phyloP scores from a whole-genome alignment of 2,888 invertebrate species.

The Chironomus riparius region DNA sequence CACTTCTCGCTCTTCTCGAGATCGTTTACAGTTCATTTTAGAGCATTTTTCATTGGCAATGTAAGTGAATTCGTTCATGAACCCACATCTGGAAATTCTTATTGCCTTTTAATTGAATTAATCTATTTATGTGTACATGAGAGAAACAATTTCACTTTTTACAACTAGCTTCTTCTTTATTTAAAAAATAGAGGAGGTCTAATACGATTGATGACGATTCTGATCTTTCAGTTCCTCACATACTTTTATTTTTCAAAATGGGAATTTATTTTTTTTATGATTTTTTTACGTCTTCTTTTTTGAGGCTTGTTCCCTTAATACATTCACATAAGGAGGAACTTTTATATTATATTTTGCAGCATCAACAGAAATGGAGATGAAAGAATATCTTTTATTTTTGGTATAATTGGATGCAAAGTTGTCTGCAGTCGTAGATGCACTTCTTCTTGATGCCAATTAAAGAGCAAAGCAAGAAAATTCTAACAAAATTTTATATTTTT shows the following conservation, averaged over 20 bases:
- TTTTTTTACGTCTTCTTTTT: background rate
- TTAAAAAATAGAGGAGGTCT: background rate
- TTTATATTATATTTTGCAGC: too few species aligned
- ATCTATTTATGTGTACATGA: background rate
- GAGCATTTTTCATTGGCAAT: too few species aligned
- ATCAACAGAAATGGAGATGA: too few species aligned
- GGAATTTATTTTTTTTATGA: background rate
- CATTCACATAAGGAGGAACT: background rate
- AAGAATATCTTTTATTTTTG: too few species aligned
- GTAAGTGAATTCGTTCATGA: background rate
- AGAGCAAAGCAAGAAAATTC: background rate
- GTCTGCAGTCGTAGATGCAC: background rate
- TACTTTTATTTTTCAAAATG: too few species aligned
- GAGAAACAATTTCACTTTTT: background rate
- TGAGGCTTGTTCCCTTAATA: background rate
- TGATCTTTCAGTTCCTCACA: too few species aligned
- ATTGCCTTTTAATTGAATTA: constrained; percentile 13
- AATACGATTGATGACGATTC: too few species aligned
- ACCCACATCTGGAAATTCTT: constrained; percentile 16
- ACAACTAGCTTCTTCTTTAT: background rate
- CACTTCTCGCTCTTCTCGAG: background rate
- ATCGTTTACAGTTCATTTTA: too few species aligned
- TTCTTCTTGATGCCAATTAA: background rate
- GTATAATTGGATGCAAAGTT: constrained; percentile 3
- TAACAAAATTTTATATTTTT: too few species aligned